A percentile compares a stretch with the other conserved stretches of the same genome.
Evolutionary conservation across 2,888 invertebrate species (phyloP).

Genomic region (Parelbella ahira): DNA sequence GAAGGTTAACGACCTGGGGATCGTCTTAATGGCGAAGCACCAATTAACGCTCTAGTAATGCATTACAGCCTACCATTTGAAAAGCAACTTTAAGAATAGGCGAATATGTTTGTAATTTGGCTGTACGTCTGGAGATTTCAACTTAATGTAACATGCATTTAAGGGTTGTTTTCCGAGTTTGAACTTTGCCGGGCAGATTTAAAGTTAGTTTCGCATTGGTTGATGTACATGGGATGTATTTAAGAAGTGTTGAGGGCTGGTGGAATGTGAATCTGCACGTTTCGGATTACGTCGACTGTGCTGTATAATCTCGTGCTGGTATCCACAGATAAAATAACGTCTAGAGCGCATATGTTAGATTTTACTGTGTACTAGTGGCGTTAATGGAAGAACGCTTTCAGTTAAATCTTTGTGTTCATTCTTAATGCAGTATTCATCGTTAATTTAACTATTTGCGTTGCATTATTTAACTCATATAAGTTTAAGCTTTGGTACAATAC

Average conservation of each 20-base stretch:
- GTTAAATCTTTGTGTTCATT: too few relatives aligned
- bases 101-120: not conserved
- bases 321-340: slow-evolving; percentile 13
- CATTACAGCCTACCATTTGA: slow-evolving; percentile 7
- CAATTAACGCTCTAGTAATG: slow-evolving; percentile 40
- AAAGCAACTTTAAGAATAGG: slow-evolving; percentile 5
- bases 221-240: slow-evolving; percentile 16
- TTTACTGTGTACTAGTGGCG: not conserved
- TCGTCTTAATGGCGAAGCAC: slow-evolving; percentile 44
- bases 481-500: too few relatives aligned
- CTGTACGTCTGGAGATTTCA: slow-evolving; percentile 1
- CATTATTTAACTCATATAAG: too few relatives aligned
- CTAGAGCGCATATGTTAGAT: slow-evolving; percentile 3
- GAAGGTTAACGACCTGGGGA: slow-evolving; percentile 43
- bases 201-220: slow-evolving; percentile 23
- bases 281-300: slow-evolving; percentile 20
- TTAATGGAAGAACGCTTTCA: not conserved
- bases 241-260: slow-evolving; percentile 23
- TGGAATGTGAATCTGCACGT: slow-evolving; percentile 23
- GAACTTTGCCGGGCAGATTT: slow-evolving; percentile 3
- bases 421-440: too few relatives aligned
- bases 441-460: too few relatives aligned
- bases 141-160: slow-evolving; percentile 25
- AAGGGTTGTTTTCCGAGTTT: not conserved
- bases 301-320: slow-evolving; percentile 14